Conservation (phyloP, 2,888 invertebrate genomes). For the Volucella zonaria region DNA sequence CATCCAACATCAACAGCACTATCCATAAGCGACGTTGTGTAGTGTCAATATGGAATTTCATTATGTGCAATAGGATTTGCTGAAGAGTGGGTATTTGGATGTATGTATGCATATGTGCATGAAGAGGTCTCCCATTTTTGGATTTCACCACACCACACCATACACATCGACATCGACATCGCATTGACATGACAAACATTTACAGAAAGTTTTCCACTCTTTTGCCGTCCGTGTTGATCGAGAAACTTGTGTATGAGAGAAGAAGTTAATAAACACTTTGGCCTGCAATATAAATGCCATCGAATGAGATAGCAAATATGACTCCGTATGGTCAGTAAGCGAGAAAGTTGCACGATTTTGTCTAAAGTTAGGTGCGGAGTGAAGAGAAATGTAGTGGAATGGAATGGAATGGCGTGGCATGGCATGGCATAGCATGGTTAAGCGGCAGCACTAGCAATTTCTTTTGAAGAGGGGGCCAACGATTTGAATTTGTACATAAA, state of each 20-base stretch:
- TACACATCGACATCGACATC: neutral
- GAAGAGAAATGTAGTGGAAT: neutral
- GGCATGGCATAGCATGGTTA: neutral
- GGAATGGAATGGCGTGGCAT: neutral
- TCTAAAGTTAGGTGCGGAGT: neutral
- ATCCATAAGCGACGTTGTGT: conserved; percentile 25
- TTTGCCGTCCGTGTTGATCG: conserved; percentile 53
- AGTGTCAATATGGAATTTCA: conserved; percentile 49
- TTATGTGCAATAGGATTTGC: conserved; percentile 38
- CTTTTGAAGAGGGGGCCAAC: conserved; percentile 26
- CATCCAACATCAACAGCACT: neutral
- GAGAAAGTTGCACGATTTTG: conserved; percentile 35
- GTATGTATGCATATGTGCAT: conserved; percentile 15
- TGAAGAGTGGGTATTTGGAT: neutral
- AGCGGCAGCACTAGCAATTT: neutral
- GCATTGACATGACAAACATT: neutral
- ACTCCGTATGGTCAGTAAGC: neutral
- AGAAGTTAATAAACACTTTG: conserved; percentile 68
- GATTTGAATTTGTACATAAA: conserved; percentile 21
- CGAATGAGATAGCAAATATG: conserved; percentile 51
- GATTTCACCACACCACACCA: conserved; percentile 64
- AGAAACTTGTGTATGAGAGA: neutral
- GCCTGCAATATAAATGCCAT: conserved; percentile 57
- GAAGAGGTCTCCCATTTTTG: conserved; percentile 67
- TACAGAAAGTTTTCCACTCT: neutral